Conservation (phyloP, 2,113 vertebrate genomes). For the Catagonus wagneri region DNA sequence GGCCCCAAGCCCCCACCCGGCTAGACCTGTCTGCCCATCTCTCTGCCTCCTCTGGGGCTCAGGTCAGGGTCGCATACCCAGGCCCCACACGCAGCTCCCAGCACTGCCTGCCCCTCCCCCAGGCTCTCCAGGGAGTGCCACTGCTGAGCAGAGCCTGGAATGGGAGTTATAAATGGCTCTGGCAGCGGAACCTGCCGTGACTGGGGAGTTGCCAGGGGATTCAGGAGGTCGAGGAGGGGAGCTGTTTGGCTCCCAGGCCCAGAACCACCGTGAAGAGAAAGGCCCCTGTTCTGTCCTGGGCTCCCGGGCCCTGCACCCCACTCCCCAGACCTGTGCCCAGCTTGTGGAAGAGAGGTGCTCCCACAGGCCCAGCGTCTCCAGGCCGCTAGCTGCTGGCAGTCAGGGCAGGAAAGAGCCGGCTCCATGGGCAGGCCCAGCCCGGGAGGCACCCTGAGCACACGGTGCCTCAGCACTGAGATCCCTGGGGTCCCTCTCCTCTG, state of each 20-base stretch:
- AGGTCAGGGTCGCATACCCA: background rate
- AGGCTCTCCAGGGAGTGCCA: conserved; percentile 65
- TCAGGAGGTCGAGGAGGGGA: conserved; percentile 64
- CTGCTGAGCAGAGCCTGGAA: conserved; percentile 45
- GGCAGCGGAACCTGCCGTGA: conserved; percentile 80
- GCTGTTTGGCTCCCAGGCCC: conserved; percentile 61
- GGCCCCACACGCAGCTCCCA: background rate
- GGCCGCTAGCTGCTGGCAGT: background rate
- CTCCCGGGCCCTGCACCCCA: conserved; percentile 10
- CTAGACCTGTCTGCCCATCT: background rate
- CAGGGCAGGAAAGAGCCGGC: background rate
- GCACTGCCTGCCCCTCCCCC: conserved; percentile 68
- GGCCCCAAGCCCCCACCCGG: background rate
- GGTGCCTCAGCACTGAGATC: conserved; percentile 33
- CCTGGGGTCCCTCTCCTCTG: conserved; percentile 5
- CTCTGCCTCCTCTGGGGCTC: background rate
- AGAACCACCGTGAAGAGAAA: conserved; percentile 44
- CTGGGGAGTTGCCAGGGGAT: conserved; percentile 83
- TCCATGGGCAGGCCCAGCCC: background rate
- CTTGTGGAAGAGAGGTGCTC: background rate
- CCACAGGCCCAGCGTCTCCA: background rate
- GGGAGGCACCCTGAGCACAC: background rate
- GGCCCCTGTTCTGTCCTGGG: background rate
- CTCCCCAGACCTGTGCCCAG: background rate
- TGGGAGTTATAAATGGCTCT: conserved; percentile 88